Conservation (phyloP, 37 sponge, comb jelly and placozoan genomes). For the Chondrosia reniformis region DNA sequence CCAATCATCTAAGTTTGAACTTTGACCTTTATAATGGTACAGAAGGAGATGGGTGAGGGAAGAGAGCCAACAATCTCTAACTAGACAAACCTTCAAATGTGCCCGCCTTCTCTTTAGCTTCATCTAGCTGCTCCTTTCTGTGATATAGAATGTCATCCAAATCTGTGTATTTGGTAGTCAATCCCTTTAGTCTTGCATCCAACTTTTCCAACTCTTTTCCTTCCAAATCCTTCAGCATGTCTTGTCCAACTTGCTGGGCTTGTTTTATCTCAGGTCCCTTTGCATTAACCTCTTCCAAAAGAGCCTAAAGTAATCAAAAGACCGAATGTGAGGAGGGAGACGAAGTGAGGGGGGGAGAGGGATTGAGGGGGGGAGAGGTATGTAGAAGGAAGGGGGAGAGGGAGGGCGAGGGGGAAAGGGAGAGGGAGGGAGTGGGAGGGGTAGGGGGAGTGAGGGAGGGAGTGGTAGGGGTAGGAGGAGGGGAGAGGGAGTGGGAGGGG, state of each 20-base stretch:
- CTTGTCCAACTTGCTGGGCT: slow-evolving; percentile 33
- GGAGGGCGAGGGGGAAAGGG: neutral
- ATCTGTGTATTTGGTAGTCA: slow-evolving; percentile 26
- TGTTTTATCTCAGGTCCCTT: slow-evolving; percentile 32
- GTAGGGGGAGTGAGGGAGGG: neutral
- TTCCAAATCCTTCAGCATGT: slow-evolving; percentile 29
- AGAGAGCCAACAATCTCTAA: too few species aligned
- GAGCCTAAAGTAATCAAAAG: slow-evolving; percentile 10
- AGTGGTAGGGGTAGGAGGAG: neutral
- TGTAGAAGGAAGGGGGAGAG: neutral
- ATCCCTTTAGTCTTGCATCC: slow-evolving; percentile 23
- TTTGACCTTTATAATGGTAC: too few species aligned
- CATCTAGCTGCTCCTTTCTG: slow-evolving; percentile 46
- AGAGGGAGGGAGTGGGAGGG: neutral
- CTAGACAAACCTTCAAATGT: slow-evolving; percentile 52
- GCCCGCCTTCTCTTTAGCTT: slow-evolving; percentile 33
- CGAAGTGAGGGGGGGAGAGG: neutral
- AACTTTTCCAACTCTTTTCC: slow-evolving; percentile 46
- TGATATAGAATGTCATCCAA: slow-evolving; percentile 26
- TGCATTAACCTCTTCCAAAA: slow-evolving; percentile 40
- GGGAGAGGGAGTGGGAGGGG: neutral
- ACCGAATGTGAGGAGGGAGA: neutral
- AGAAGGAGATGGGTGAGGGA: too few species aligned
- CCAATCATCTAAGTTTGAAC: slow-evolving; percentile 44
- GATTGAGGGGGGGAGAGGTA: neutral